A percentile compares a stretch with the other conserved stretches of the same genome.
phyloP scores from a whole-genome alignment of 2,888 invertebrate species.

The Autographa gamma region DNA sequence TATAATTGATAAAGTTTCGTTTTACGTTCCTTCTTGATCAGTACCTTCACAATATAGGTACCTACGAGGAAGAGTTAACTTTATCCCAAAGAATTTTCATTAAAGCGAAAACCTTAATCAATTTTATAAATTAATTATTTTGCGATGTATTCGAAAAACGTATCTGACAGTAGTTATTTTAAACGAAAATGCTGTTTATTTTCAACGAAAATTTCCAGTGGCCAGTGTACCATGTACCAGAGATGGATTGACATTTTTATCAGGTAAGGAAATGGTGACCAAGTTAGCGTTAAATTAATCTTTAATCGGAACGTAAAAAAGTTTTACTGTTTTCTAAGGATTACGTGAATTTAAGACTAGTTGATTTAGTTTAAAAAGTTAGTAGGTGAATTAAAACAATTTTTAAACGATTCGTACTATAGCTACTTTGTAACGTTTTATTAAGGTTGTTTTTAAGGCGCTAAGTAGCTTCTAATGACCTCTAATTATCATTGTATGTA shows the following conservation, averaged over 20 bases:
- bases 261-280: too few relatives aligned
- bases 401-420: too few relatives aligned
- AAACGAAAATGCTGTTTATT: too few relatives aligned
- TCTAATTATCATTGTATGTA: not conserved
- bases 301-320: not conserved
- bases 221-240: too few relatives aligned
- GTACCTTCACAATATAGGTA: not conserved
- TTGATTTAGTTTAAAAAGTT: too few relatives aligned
- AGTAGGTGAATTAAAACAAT: too few relatives aligned
- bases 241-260: too few relatives aligned
- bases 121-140: not conserved
- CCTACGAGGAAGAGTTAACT: not conserved
- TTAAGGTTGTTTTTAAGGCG: too few relatives aligned
- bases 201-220: too few relatives aligned
- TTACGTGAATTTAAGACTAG: too few relatives aligned
- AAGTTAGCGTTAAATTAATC: not conserved
- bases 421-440: too few relatives aligned
- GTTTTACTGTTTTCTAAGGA: not conserved
- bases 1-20: slow-evolving; percentile 58
- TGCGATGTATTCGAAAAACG: not conserved
- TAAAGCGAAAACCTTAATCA: not conserved
- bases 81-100: not conserved
- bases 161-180: too few relatives aligned
- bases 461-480: not conserved
- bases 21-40: slow-evolving; percentile 17